These are phyloP conservation scores for Acanthopagrus latus DNA, from an alignment of 2,797 vertebrate species.

Conservation along the genomic window DNA sequence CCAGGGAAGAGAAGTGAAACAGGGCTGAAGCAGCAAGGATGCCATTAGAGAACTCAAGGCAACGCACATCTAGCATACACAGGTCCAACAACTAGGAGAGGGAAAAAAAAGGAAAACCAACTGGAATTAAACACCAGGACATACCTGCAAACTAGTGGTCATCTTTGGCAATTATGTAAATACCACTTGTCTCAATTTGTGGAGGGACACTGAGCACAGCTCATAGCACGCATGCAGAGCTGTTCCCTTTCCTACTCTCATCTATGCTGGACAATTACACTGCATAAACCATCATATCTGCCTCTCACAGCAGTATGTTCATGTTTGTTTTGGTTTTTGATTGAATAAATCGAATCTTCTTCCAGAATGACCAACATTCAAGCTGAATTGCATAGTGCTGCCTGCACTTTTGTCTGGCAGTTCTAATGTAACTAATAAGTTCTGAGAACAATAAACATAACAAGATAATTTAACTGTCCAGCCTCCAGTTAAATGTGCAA, in stretches of 20 bases:
- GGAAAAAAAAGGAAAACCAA: background rate
- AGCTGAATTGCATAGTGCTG: background rate
- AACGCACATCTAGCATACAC: conserved; percentile 91
- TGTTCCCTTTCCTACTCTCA: background rate
- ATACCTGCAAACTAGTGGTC: background rate
- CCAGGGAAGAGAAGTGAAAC: conserved; percentile 95
- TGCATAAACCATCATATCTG: background rate
- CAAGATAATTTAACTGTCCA: background rate
- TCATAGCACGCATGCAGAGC: background rate
- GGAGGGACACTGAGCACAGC: background rate
- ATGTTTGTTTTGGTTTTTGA: background rate
- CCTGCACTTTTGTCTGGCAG: background rate
- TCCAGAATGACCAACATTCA: background rate
- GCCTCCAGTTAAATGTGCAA: background rate
- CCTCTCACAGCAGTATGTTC: background rate
- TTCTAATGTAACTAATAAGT: background rate
- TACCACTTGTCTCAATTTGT: background rate
- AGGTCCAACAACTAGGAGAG: conserved; percentile 90
- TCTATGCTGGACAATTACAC: background rate
- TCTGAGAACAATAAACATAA: background rate
- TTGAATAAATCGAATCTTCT: no score
- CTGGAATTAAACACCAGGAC: background rate
- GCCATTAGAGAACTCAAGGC: conserved; percentile 93
- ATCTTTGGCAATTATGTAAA: background rate
- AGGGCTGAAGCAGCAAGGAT: conserved; percentile 94